Evolutionary conservation across 35 echinoderm and acorn worm species (phyloP).

Genomic region (Strongylocentrotus purpuratus): DNA sequence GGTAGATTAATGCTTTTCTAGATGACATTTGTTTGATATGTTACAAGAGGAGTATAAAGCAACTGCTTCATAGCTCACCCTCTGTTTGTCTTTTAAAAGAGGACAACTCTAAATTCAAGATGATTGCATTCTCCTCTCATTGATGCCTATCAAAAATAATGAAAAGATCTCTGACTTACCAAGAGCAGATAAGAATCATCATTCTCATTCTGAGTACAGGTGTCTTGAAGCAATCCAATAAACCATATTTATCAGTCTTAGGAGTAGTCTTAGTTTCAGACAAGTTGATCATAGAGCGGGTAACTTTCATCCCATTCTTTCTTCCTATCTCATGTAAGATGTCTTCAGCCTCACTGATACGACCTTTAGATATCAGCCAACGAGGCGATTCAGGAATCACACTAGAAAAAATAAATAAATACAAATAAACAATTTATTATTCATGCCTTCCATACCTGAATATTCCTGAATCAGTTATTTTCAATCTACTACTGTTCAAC

Average conservation of each 20-base stretch:
- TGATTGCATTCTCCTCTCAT: no score
- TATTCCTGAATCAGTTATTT: no score
- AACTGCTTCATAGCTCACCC: no score
- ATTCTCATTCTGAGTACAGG: slow-evolving; percentile 68
- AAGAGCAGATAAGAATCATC: slow-evolving; percentile 72
- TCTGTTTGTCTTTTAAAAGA: no score
- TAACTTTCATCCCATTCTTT: slow-evolving; percentile 58
- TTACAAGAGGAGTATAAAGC: no score
- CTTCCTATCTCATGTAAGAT: slow-evolving; percentile 55
- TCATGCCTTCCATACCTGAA: no score
- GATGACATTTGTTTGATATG: no score
- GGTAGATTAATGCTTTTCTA: no score
- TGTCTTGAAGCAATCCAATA: slow-evolving; percentile 73
- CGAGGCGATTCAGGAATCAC: slow-evolving; percentile 93
- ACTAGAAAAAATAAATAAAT: slow-evolving; percentile 33
- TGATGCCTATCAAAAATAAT: not conserved
- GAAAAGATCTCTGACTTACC: slow-evolving; percentile 53
- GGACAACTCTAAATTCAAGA: no score
- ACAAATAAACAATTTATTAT: no score
- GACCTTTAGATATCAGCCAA: slow-evolving; percentile 82
- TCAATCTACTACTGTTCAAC: no score
- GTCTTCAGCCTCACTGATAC: slow-evolving; percentile 84
- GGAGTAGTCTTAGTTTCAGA: not conserved
- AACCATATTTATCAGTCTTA: slow-evolving; percentile 18
- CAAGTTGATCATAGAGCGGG: slow-evolving; percentile 40